These are phyloP conservation scores for Lasioglossum figueresi DNA, from an alignment of 2,888 invertebrate species.

Conservation along the genomic window DNA sequence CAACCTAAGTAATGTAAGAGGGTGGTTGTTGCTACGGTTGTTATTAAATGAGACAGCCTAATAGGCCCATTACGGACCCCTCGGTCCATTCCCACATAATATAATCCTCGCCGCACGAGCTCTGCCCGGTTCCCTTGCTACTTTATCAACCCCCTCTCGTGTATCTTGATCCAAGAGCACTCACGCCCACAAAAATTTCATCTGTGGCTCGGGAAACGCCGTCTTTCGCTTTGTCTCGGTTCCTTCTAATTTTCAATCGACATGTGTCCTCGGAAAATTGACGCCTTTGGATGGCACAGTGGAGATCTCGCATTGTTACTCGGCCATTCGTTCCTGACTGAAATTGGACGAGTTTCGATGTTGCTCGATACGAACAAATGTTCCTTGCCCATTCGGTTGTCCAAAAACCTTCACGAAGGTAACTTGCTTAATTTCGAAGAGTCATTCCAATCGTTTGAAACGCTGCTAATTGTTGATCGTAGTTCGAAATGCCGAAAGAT, in stretches of 20 bases:
- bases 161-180: constrained; percentile 71
- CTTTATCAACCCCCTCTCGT: constrained; percentile 55
- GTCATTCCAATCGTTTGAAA: neutral
- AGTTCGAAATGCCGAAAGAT: neutral
- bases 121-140: constrained; percentile 58
- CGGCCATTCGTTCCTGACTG: neutral
- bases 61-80: constrained; percentile 83
- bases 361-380: neutral
- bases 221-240: constrained; percentile 11
- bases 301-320: neutral
- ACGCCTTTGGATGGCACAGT: neutral
- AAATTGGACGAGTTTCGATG: neutral
- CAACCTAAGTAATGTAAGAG: constrained; percentile 82
- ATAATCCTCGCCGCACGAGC: constrained; percentile 81
- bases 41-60: constrained; percentile 84
- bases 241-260: constrained; percentile 8
- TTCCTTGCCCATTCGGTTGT: neutral
- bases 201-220: constrained; percentile 40
- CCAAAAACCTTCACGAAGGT: neutral
- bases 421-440: neutral
- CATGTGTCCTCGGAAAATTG: neutral
- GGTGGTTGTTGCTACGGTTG: constrained; percentile 82
- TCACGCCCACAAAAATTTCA: constrained; percentile 65
- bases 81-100: constrained; percentile 82
- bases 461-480: neutral